Evolutionary conservation across 2,113 vertebrate species (phyloP).

Genomic region (Plotosus lineatus): DNA sequence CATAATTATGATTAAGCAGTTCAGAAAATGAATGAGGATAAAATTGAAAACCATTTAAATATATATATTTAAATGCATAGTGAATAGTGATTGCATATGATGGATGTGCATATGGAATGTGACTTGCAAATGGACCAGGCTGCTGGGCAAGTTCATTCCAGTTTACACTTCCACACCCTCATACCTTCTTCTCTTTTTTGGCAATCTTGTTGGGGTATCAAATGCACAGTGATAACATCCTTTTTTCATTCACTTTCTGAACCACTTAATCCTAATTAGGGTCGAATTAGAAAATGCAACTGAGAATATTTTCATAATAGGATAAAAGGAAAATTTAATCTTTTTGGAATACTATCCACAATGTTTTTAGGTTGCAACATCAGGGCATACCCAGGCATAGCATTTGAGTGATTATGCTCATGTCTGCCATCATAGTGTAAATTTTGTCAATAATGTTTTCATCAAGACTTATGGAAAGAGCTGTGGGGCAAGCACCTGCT

Average conservation of each 20-base stretch:
- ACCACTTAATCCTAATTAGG: too few species aligned
- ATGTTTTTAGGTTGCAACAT: not conserved
- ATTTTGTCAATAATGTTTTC: conserved; percentile 4
- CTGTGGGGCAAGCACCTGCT: conserved; percentile 54
- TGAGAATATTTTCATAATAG: not conserved
- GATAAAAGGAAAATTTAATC: not conserved
- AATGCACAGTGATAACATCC: conserved; percentile 13
- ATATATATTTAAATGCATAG: not conserved
- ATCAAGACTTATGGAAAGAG: conserved; percentile 32
- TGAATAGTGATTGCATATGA: not conserved
- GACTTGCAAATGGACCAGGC: conserved; percentile 11
- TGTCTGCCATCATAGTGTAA: conserved; percentile 23
- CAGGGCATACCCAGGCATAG: not conserved
- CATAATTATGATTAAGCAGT: too few species aligned
- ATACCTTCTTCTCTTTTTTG: conserved; percentile 19
- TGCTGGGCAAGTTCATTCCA: conserved; percentile 39
- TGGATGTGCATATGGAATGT: conserved; percentile 2
- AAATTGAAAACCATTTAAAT: too few species aligned
- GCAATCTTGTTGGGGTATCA: not conserved
- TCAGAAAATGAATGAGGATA: too few species aligned
- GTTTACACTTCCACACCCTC: conserved; percentile 43
- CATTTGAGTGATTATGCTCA: not conserved
- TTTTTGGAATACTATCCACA: not conserved
- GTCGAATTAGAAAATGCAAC: not conserved
- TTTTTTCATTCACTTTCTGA: too few species aligned